Base-by-base conservation (phyloP, 2,797 vertebrate genomes). In the Leuciscus waleckii region DNA sequence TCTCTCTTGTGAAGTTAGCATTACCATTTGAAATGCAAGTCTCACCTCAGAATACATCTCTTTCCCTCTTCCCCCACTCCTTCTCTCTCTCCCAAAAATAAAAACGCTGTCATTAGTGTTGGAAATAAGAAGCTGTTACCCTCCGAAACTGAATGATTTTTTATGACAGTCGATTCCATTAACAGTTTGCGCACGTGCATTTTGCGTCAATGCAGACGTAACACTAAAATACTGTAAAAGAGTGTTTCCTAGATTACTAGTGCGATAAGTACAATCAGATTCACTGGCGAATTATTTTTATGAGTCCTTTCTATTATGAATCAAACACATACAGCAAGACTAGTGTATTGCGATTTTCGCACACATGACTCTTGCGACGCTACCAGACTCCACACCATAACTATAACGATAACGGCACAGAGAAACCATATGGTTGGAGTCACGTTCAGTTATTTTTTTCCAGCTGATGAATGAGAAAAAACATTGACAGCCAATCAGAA, bases 121-220 rank as follows among this genome's bases (percentile, higher is more conserved):
- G 49, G 51, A 46, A 46, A 46, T 46, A 54, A 19, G 49, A 19
- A 54, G 19, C 51, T 54, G 7, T 54, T 8, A 54, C 14, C 46
- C 46, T 46, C 13, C 13, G 13, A 37, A 70, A 7, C 11, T 1
- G 4, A 70, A 43, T 8, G 23, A 16, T n/a, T 70, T 41, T 70
- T 46, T 14, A 43, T 71, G 37, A 41, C 23, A 1, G 43, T 71
- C 1, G 39, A 14, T 71, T 26, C 7, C 6, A n/a, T 58, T 76
- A 61, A 51, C 61, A 74, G 71, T 77, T 61, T 6, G 11, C 4
- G 9, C 56, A 58, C 10, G 4, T n/a, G 11, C 58, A 61, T 61
- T 26, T 61, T 61, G 14, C 49, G 41, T 37, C 35, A 56, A 79
- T 84, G 83, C 77, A 61, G n/a, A 26, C 32, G 26, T 26, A 71